Conservation (phyloP, 2,797 vertebrate species). For the Rhincodon typus region DNA sequence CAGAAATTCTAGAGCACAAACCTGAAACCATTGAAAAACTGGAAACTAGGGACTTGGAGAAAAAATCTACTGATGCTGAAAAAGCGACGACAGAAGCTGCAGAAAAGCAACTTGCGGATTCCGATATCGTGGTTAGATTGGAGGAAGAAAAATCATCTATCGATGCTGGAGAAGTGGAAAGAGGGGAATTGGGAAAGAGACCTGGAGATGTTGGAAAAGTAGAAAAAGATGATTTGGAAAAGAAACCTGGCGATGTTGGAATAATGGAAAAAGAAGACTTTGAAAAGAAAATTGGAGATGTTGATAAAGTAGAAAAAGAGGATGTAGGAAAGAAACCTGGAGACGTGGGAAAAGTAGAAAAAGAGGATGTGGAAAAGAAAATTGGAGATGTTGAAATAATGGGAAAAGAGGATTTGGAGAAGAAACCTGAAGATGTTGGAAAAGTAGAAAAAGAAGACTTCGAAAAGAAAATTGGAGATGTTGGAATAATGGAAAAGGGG, state of each 20-base stretch:
- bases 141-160: constrained; percentile 37
- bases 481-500: neutral
- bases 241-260: neutral
- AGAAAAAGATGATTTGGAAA: neutral
- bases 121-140: constrained; percentile 40
- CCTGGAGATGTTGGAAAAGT: neutral
- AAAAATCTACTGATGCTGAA: neutral
- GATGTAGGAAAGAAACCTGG: neutral
- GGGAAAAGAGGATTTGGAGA: neutral
- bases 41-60: neutral
- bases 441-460: neutral
- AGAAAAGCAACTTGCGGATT: neutral
- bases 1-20: neutral
- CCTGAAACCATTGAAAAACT: neutral
- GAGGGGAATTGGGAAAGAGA: neutral
- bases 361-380: neutral
- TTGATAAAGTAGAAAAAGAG: neutral
- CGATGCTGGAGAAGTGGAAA: constrained; percentile 15
- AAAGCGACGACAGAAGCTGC: neutral
- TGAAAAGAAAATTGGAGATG: neutral
- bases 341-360: neutral
- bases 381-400: too few species aligned
- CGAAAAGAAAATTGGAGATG: neutral
- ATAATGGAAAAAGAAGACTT: neutral
- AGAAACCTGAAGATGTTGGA: neutral